Base-by-base conservation (phyloP, 2,888 invertebrate genomes). In the Epinotia nisella region DNA sequence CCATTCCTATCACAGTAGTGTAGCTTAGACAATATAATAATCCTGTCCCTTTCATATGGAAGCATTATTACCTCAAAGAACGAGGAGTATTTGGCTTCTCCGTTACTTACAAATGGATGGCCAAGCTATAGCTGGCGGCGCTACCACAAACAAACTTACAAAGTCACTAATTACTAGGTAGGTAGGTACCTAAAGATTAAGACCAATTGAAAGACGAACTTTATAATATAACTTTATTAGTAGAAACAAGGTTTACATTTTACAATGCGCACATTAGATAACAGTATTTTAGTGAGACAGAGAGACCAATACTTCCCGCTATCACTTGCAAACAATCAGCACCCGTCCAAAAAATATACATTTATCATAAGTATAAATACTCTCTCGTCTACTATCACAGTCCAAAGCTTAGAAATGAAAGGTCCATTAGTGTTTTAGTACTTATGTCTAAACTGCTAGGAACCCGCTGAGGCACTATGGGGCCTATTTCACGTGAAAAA, bases 361-460 rank as follows among this genome's bases (percentile, higher is more conserved):
- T 80, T 78, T 81, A 83, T 81, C 83, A 85, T 81, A 82, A 80
- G 79, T 79, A 79, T 81, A 80, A 82, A 82, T 77, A 84, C 79
- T 87, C 86, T 88, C 87, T 88, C 88, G 78, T 83, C 84, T 88
- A 87, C 85, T 92, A 93, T 93, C 92, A 93, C 93, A 93, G 93
- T 89, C 87, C 85, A 86, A 91, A 91, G 90, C 90, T 90, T 89
- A 80, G 53, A 66, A 66, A 21, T 41, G 66, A 65, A 21, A 41
- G 66, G 66, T 55, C 21, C 55, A 15, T 24, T 41, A 7, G 53
- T 15, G 35, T 10, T 53, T 35, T 53, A 53, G 35, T 35, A 61
- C 61, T 61, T 11, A 49, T 49, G n/a, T 49, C 41, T 3, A 41
- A 3, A 41, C 35, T 9, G 35, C 35, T 35, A 35, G 35, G 35